A percentile compares a stretch with the other conserved stretches of the same genome.
Evolutionary conservation across 2,797 vertebrate genomes (phyloP).

Genomic region (Poeciliopsis gracilis): DNA sequence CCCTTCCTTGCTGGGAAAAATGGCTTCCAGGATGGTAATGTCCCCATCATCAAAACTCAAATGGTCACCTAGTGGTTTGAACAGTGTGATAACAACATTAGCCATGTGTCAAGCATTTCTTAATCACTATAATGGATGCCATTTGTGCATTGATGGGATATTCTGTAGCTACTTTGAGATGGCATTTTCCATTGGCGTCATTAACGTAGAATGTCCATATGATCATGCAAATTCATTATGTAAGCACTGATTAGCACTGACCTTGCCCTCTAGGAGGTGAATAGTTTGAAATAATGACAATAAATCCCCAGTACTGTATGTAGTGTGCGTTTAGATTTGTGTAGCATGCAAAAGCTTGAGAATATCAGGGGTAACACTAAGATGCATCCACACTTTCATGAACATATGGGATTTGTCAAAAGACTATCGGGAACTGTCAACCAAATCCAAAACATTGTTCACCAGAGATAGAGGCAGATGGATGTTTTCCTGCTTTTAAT

Average conservation of each 20-base stretch:
- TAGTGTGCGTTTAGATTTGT: neutral
- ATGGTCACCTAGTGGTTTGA: conserved; percentile 74
- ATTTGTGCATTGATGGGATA: conserved; percentile 70
- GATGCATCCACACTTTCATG: neutral
- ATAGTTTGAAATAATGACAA: conserved; percentile 54
- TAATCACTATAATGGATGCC: conserved; percentile 69
- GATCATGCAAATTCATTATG: conserved; percentile 72
- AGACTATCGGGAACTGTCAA: neutral
- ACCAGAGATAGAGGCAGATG: neutral
- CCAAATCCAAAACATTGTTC: neutral
- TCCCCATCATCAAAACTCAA: conserved; percentile 68
- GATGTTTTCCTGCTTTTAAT: neutral
- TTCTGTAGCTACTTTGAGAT: conserved; percentile 63
- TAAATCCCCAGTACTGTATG: conserved; percentile 11
- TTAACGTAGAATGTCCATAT: conserved; percentile 66
- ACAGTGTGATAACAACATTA: conserved; percentile 75
- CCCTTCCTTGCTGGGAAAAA: conserved; percentile 63
- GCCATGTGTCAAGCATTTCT: conserved; percentile 75
- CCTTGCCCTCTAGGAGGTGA: conserved; percentile 65
- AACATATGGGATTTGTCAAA: neutral
- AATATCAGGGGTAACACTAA: neutral
- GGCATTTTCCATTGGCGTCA: conserved; percentile 60
- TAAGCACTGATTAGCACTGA: conserved; percentile 71
- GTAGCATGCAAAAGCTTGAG: neutral
- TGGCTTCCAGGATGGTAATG: conserved; percentile 72